Conservation (phyloP, 2,888 invertebrate genomes). For the Podabrus alpinus region DNA sequence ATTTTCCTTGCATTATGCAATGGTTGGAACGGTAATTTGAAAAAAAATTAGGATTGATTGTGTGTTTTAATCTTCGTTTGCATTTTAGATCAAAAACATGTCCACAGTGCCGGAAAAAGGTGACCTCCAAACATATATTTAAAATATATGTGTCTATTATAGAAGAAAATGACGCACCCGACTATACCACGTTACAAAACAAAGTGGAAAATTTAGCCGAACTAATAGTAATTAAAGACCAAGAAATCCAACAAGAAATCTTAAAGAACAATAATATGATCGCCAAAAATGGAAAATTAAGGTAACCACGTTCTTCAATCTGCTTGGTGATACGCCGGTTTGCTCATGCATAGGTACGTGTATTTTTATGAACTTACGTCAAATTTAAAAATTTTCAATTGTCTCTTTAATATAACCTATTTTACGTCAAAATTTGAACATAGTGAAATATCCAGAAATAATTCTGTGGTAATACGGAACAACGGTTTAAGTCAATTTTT, state of each 20-base stretch:
- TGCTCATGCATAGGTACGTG: no score
- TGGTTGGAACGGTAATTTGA: constrained; percentile 68
- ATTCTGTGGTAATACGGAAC: no score
- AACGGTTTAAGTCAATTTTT: no score
- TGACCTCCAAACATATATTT: constrained; percentile 65
- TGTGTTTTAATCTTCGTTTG: neutral
- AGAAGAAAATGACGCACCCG: constrained; percentile 62
- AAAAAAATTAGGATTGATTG: no score
- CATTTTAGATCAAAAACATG: constrained; percentile 71
- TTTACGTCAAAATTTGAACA: no score
- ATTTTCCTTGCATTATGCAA: constrained; percentile 65
- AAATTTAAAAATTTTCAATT: no score
- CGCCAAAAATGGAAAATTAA: constrained; percentile 48
- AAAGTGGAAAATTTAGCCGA: constrained; percentile 67
- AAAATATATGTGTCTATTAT: constrained; percentile 69
- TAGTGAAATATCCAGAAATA: no score
- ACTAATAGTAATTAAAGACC: constrained; percentile 61
- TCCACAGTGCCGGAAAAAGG: constrained; percentile 75
- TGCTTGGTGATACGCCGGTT: neutral
- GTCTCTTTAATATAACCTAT: no score
- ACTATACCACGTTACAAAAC: constrained; percentile 65
- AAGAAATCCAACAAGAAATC: constrained; percentile 48
- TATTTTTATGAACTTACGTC: no score
- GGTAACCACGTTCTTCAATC: constrained; percentile 36
- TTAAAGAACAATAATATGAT: constrained; percentile 48